These are phyloP conservation scores for Vipera ursinii DNA, from an alignment of 2,797 vertebrate species.

Conservation along the genomic window DNA sequence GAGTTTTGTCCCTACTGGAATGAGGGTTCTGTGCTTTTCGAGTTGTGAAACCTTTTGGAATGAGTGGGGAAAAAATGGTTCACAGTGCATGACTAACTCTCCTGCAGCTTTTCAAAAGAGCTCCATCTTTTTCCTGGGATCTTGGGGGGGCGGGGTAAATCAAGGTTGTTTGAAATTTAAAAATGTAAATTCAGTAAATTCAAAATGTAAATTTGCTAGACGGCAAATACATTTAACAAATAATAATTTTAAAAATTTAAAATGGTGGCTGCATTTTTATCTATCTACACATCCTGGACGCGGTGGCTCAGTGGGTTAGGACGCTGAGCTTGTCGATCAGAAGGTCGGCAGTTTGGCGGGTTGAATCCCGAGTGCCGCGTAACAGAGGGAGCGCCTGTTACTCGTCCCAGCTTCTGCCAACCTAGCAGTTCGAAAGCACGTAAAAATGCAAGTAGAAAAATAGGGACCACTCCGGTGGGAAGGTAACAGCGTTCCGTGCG, in stretches of 20 bases:
- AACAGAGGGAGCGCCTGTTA: too few species aligned
- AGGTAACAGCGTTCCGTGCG: too few species aligned
- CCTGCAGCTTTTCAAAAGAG: not conserved
- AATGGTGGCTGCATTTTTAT: not conserved
- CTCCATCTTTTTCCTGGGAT: not conserved
- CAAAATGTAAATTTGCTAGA: not conserved
- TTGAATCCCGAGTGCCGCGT: too few species aligned
- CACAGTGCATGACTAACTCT: not conserved
- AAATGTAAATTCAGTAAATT: not conserved
- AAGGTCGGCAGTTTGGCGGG: too few species aligned
- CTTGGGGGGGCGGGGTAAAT: fast-evolving
- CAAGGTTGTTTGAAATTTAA: not conserved
- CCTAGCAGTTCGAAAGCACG: too few species aligned
- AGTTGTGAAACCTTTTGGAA: not conserved
- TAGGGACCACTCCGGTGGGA: too few species aligned
- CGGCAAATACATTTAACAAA: not conserved
- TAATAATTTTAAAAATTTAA: not conserved
- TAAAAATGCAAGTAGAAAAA: too few species aligned
- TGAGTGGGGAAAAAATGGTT: not conserved
- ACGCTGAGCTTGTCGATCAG: too few species aligned
- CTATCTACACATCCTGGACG: too few species aligned
- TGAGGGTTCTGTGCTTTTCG: not conserved
- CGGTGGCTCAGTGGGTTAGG: too few species aligned
- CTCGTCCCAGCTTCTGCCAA: too few species aligned
- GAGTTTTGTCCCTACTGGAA: not conserved